Evolutionary conservation across 2,888 invertebrate species (phyloP), one percentile per base, ranked within the genome.

Genomic region (Cataglyphis rosenhaueri): DNA sequence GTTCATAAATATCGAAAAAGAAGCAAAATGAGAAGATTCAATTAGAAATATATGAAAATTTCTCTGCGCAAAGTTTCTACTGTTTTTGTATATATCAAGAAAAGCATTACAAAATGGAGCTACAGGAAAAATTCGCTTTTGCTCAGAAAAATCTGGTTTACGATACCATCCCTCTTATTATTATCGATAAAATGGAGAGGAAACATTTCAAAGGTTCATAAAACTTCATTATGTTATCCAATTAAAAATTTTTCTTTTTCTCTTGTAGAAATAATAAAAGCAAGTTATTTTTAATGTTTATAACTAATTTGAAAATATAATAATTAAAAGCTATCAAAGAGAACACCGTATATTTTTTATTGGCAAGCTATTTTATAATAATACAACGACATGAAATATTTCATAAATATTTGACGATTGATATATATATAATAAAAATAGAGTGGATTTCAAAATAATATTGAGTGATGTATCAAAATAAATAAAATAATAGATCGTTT

Each of bases 161-260:
- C 18, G 78, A 78, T 10, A 21, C 70, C 5, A 78, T 78, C 3
- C 78, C 78, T 25, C 12, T 78, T n/a, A 59, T 78, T 44, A 66
- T 78, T 44, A 38, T 78, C 18, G 59, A 48, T 12, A 78, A 78
- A 8, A 57, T 3, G 35, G 35, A 25, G 35, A 59, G 2, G 2
- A 70, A 70, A 59, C 18, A 35, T 44, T 18, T 12, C 10, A 44
- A 21, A 70, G 70, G 78, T 78, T 32, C 59, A 41, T 55, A 18
- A 15, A 41, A 8, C 3, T 44, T 61, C 29, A 15, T 55, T 21
- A n/a, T 15, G 21, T 15, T 38, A 38, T n/a, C 1, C 10, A 21
- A 44, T 12, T 57, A 32, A 76, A 32, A 76, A 64, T 55, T 41
- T 55, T 8, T 44, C 10, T 15, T 64, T 29, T 38, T 41, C 52